A percentile compares a stretch with the other conserved stretches of the same genome.
Conservation (phyloP, 1,140 invertebrate species). For the Mya arenaria region DNA sequence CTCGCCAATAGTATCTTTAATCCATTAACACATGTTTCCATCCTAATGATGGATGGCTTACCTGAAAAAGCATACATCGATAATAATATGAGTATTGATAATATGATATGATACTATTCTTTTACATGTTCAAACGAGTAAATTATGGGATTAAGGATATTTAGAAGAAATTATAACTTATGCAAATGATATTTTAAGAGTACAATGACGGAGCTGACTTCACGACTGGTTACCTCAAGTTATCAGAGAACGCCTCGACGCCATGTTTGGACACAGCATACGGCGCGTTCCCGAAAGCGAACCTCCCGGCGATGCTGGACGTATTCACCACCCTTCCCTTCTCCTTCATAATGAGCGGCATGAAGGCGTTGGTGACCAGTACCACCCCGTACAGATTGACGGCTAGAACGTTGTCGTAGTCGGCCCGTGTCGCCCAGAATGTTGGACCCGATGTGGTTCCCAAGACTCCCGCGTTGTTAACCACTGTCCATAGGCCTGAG, state of each 20-base stretch:
- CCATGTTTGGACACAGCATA: conserved; percentile 68
- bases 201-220: no score
- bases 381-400: conserved; percentile 64
- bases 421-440: conserved; percentile 52
- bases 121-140: no score
- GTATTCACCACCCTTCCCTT: conserved; percentile 65
- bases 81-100: no score
- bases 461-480: conserved; percentile 66
- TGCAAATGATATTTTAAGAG: no score
- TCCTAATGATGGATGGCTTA: no score
- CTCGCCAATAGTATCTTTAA: no score
- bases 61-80: no score
- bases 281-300: conserved; percentile 24
- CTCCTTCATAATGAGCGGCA: conserved; percentile 51
- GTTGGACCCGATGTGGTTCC: conserved; percentile 43
- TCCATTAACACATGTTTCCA: no score
- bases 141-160: no score
- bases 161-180: no score
- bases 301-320: conserved; percentile 53
- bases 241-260: conserved; percentile 63
- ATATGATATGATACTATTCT: no score
- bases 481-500: conserved; percentile 65
- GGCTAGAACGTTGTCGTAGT: conserved; percentile 44
- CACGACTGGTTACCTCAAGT: conserved; percentile 14
- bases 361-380: conserved; percentile 54